Evolutionary conservation across 2,888 invertebrate genomes (phyloP), one percentile per base, ranked within the genome.

Genomic region (Drosophila mayaguana): DNA sequence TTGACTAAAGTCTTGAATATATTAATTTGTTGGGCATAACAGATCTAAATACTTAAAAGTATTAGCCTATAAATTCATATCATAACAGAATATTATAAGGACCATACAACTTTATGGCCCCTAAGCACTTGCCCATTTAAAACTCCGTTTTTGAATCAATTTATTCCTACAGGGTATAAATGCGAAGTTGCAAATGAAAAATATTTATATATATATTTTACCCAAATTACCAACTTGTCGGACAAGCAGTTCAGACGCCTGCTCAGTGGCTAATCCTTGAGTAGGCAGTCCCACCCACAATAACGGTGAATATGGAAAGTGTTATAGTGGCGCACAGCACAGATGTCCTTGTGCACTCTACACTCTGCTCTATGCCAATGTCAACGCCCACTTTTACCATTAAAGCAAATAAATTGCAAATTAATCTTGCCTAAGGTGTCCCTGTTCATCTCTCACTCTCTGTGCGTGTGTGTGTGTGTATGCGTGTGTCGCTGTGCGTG

Each of bases 351-450:
- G n/a, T 51, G 59, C 46, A 28, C 63, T 20, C 43, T 12, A 20
- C 43, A 12, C 43, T 38, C 18, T 2, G 16, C 16, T 1, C 36
- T 12, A n/a, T 43, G 45, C 16, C 38, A 18, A 62, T 34, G 36
- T 62, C 61, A 60, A 62, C 46, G 68, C 64, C 73, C 69, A 54
- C 53, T 81, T 66, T 69, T 66, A 57, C 72, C 83, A 81, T 88
- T 90, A 83, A 83, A 86, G 75, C 83, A 82, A 87, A 89, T 89
- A 89, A 89, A 88, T 88, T 89, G 80, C 90, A 78, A 89, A 88
- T 90, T 89, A 88, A 90, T 89, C 89, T 90, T 87, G 67, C 79
- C 77, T 74, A 62, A 85, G 77, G 90, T 80, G 81, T 75, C 48
- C 55, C 63, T 46, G 54, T 43, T 51, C 50, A 56, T 18, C 36